A percentile compares a stretch with the other conserved stretches of the same genome.
These are phyloP conservation scores for Pseudomyrmex dendroicus DNA, from an alignment of 1,140 invertebrate genomes.

Conservation along the genomic window DNA sequence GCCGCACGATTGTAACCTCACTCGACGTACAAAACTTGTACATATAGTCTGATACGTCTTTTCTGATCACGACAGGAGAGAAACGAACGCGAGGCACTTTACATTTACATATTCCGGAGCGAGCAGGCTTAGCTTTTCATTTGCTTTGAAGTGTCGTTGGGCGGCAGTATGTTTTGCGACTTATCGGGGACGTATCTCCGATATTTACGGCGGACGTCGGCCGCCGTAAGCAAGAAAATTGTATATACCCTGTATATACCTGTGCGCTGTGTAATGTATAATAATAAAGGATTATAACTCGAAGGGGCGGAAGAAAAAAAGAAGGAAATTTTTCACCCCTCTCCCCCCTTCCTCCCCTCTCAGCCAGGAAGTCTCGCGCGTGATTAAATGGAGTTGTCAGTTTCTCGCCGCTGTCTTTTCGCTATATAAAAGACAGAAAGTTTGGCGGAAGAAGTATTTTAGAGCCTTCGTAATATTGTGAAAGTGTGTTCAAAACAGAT, in stretches of 20 bases:
- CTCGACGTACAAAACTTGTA: slow-evolving; percentile 55
- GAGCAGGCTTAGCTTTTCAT: slow-evolving; percentile 54
- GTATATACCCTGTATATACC: slow-evolving; percentile 58
- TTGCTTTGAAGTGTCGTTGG: slow-evolving; percentile 57
- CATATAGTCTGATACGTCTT: slow-evolving; percentile 52
- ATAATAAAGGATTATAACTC: slow-evolving; percentile 35
- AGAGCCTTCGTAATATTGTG: slow-evolving; percentile 9
- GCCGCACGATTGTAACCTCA: slow-evolving; percentile 29
- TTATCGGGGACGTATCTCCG: slow-evolving; percentile 57
- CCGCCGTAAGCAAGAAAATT: slow-evolving; percentile 36
- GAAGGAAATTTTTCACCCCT: too few relatives aligned
- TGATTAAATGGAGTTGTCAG: slow-evolving; percentile 30
- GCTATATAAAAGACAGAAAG: not conserved
- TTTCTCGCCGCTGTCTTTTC: not conserved
- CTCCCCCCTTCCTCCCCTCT: not conserved
- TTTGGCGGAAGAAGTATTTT: slow-evolving; percentile 32
- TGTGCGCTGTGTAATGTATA: slow-evolving; percentile 42
- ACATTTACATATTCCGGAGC: slow-evolving; percentile 42
- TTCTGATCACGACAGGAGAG: slow-evolving; percentile 38
- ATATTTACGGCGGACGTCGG: slow-evolving; percentile 51
- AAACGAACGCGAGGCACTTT: slow-evolving; percentile 29
- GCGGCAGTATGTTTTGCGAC: slow-evolving; percentile 50
- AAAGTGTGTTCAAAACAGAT: slow-evolving; percentile 46
- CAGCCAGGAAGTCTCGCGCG: slow-evolving; percentile 25
- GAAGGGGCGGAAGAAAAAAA: not conserved